Evolutionary conservation across 2,888 invertebrate genomes (phyloP).

Genomic region (Phortica okadai): DNA sequence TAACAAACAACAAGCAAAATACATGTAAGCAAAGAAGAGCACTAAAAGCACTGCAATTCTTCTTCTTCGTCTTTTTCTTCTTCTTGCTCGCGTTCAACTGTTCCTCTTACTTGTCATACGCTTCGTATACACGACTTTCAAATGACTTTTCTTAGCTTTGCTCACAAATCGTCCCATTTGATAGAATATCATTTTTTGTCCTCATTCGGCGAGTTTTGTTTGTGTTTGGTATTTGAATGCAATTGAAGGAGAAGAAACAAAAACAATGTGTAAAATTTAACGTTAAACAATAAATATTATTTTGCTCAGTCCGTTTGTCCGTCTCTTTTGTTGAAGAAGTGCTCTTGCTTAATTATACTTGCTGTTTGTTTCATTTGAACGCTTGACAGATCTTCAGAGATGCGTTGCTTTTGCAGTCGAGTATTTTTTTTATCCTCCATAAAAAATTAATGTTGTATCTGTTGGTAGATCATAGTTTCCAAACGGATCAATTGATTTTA

Average conservation of each 20-base stretch:
- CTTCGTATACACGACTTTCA: constrained; percentile 51
- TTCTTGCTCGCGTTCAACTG: background rate
- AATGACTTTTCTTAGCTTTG: constrained; percentile 53
- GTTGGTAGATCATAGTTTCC: too few relatives aligned
- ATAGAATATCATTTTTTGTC: background rate
- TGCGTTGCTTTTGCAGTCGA: too few relatives aligned
- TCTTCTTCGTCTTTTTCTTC: background rate
- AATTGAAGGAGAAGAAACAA: constrained; percentile 15
- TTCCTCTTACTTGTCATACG: too few relatives aligned
- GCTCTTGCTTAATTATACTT: background rate
- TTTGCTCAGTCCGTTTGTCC: background rate
- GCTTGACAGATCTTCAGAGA: too few relatives aligned
- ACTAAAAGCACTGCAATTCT: background rate
- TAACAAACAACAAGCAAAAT: background rate
- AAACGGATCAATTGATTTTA: too few relatives aligned
- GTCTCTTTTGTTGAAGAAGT: too few relatives aligned
- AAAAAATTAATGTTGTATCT: too few relatives aligned
- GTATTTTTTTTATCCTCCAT: too few relatives aligned
- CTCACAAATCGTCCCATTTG: background rate
- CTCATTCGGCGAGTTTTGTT: background rate
- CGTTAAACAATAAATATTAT: background rate
- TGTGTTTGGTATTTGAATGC: background rate
- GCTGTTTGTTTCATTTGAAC: background rate
- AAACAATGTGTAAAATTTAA: constrained; percentile 37
- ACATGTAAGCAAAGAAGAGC: background rate